Base-by-base conservation (phyloP, 1,140 invertebrate species). In the Apolygus lucorum region DNA sequence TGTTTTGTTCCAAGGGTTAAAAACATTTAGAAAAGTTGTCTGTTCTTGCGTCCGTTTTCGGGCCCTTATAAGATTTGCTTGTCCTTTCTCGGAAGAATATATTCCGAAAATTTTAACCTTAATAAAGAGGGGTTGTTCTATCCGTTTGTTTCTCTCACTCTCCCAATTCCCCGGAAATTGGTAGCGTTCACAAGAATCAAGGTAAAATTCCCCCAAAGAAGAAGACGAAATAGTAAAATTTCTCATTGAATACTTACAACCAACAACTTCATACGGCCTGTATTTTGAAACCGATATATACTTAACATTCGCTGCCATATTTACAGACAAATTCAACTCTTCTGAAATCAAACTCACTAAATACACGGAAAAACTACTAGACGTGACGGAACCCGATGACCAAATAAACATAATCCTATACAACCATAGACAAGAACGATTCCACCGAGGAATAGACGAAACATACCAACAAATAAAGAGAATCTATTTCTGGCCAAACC, bases 401-500 rank as follows among this genome's bases (percentile, higher is more conserved):
- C 54, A 62, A 25, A 65, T 74, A 11, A 25, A 66, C 26, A 69
- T 11, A 8, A 54, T 59, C 25, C 67, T 42, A 68, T 68, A 73
- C 69, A 71, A 73, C 28, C n/a, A n/a, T n/a, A n/a, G n/a, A n/a
- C n/a, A n/a, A n/a, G n/a, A n/a, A n/a, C n/a, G n/a, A n/a, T n/a
- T n/a, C n/a, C n/a, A n/a, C n/a, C n/a, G n/a, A n/a, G n/a, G n/a
- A n/a, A n/a, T n/a, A n/a, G n/a, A n/a, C 0, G 72, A 73, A 69
- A 75, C 74, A 2, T 67, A 34, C 27, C 59, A 71, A 13, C 25
- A 49, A 13, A 63, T 75, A 22, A 63, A 66, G 42, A 42, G n/a
- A 34, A 49, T n/a, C 28, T 73, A 72, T 68, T 73, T 62, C 64
- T 75, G 73, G 74, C 63, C 70, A n/a, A 68, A 65, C 22, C 68